phyloP scores from a whole-genome alignment of 1,140 invertebrate species.

The Procambarus clarkii region DNA sequence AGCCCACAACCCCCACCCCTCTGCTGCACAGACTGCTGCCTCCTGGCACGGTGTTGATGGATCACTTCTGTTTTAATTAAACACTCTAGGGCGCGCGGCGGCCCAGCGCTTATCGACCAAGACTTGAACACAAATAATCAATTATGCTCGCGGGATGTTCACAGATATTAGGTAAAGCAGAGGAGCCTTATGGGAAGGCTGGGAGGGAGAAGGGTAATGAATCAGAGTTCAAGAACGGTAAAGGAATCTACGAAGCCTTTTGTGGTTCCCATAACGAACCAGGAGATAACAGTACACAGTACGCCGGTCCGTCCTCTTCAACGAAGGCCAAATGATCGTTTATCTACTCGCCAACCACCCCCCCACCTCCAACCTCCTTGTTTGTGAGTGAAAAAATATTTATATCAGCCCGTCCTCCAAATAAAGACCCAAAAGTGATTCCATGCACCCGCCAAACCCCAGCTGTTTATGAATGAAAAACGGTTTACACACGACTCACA shows the following conservation, averaged over 20 bases:
- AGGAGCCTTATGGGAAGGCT: neutral
- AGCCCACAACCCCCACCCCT: neutral
- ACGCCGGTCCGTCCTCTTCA: too few relatives aligned
- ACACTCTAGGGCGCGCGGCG: neutral
- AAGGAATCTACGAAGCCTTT: neutral
- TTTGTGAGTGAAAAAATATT: too few relatives aligned
- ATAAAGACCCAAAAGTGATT: too few relatives aligned
- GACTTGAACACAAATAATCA: conserved; percentile 11
- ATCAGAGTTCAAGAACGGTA: neutral
- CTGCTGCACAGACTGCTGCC: neutral
- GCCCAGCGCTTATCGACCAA: neutral
- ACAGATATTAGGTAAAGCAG: conserved; percentile 9
- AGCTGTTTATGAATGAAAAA: too few relatives aligned
- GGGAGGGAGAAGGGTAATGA: neutral
- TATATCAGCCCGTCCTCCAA: too few relatives aligned
- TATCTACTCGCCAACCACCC: too few relatives aligned
- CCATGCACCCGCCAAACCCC: too few relatives aligned
- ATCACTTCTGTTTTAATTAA: conserved; percentile 7
- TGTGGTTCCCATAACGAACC: neutral
- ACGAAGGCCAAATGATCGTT: too few relatives aligned
- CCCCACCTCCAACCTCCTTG: too few relatives aligned
- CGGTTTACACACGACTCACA: too few relatives aligned
- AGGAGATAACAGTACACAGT: neutral
- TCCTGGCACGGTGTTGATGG: neutral
- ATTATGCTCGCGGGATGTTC: neutral